Percentiles rank a stretch among this genome's conserved stretches.
phyloP scores from a whole-genome alignment of 2,888 invertebrate genomes.

The Drosophila greeni region DNA sequence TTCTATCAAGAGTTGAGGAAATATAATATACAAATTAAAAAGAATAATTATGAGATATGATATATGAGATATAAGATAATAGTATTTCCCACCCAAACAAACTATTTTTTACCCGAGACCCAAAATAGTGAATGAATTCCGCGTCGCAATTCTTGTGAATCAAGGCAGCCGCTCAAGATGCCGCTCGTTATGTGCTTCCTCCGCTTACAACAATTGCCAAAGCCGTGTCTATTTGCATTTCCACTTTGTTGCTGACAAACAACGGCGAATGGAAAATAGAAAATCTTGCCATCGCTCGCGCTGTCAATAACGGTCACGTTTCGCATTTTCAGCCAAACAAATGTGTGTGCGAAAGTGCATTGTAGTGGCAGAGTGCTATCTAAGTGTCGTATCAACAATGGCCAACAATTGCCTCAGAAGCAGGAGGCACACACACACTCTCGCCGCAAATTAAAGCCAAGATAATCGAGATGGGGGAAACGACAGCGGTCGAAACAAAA shows the following conservation, averaged over 20 bases:
- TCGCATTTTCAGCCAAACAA: constrained; percentile 48
- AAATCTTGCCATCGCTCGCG: constrained; percentile 28
- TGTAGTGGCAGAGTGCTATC: constrained; percentile 59
- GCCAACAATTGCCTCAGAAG: constrained; percentile 54
- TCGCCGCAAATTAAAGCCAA: constrained; percentile 66
- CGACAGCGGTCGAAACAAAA: constrained; percentile 11
- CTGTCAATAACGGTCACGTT: constrained; percentile 68
- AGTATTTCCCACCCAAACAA: not conserved
- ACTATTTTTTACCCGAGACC: not conserved
- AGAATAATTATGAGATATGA: not conserved
- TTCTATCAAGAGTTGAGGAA: not conserved
- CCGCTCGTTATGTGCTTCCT: constrained; percentile 3
- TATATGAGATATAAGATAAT: too few relatives aligned
- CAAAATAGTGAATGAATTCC: constrained; percentile 2
- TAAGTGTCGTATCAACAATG: constrained; percentile 68
- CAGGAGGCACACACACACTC: constrained; percentile 14
- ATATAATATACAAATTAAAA: not conserved
- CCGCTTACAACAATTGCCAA: not conserved
- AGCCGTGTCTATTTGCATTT: constrained; percentile 31
- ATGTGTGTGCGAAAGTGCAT: constrained; percentile 48
- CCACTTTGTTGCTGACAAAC: constrained; percentile 29
- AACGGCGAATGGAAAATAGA: constrained; percentile 29
- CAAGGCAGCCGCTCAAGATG: not conserved
- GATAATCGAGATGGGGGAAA: constrained; percentile 56
- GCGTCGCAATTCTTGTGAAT: not conserved